These are phyloP conservation scores for Nymphicus hollandicus DNA, from an alignment of 2,113 vertebrate species.

Conservation along the genomic window DNA sequence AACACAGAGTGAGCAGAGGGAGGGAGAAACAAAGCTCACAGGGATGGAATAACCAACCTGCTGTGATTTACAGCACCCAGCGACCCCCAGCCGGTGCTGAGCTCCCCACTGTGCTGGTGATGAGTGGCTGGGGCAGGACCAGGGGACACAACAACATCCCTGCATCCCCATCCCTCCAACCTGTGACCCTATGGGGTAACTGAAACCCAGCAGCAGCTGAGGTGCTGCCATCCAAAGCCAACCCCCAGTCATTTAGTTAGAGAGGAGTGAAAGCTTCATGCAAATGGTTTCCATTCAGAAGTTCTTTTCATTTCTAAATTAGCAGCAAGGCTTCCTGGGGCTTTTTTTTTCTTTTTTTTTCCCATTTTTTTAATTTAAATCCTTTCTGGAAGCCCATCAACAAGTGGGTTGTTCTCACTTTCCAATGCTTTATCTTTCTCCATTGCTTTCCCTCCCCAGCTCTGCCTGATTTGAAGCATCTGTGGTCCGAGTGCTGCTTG, in stretches of 20 bases:
- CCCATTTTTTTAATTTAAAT: neutral
- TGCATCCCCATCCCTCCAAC: accelerated
- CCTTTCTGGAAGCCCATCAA: neutral
- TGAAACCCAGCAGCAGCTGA: neutral
- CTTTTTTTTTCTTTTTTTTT: accelerated
- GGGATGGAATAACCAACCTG: neutral
- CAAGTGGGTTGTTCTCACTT: neutral
- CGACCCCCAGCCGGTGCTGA: accelerated
- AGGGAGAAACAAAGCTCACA: neutral
- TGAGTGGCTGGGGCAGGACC: neutral
- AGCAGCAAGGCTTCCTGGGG: neutral
- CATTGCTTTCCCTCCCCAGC: neutral
- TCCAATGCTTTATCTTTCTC: neutral
- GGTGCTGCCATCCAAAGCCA: neutral
- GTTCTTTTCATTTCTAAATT: neutral
- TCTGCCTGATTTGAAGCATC: neutral
- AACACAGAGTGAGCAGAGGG: neutral
- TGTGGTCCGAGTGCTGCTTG: accelerated
- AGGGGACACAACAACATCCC: accelerated
- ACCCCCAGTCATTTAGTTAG: accelerated
- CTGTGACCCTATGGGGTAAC: neutral
- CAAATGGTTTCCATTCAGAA: neutral
- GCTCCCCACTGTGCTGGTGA: neutral
- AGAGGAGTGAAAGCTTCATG: neutral
- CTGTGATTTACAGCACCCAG: neutral